phyloP scores from a whole-genome alignment of 2,888 invertebrate genomes.

The Agonopterix arenella region DNA sequence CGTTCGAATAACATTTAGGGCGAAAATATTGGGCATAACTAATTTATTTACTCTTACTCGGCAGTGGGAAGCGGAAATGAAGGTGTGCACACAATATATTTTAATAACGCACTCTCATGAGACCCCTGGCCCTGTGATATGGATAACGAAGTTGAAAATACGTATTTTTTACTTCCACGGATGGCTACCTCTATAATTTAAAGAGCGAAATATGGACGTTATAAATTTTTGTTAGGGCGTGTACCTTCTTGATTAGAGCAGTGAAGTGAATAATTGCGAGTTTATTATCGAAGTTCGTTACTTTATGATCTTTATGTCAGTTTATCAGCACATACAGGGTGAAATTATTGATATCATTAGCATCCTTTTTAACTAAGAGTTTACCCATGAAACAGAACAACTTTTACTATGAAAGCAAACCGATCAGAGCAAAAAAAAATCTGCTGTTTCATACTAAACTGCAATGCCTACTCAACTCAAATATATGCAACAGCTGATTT shows the following conservation, averaged over 20 bases:
- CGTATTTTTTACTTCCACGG: constrained; percentile 58
- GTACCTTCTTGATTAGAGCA: constrained; percentile 12
- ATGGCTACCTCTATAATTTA: constrained; percentile 44
- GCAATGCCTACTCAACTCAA: too few relatives aligned
- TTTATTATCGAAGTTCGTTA: too few relatives aligned
- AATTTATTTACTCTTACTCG: constrained; percentile 60
- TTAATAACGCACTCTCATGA: constrained; percentile 69
- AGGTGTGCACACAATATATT: constrained; percentile 69
- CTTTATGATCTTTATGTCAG: too few relatives aligned
- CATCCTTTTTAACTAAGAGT: too few relatives aligned
- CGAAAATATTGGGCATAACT: constrained; percentile 69
- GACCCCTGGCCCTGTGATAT: constrained; percentile 48
- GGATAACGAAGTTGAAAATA: constrained; percentile 62
- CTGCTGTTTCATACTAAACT: too few relatives aligned
- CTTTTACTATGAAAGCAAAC: too few relatives aligned
- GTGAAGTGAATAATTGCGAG: too few relatives aligned
- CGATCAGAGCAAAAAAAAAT: too few relatives aligned
- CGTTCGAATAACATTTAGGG: constrained; percentile 65
- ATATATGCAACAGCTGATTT: too few relatives aligned
- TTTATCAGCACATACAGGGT: too few relatives aligned
- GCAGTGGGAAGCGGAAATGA: constrained; percentile 42
- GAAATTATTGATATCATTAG: too few relatives aligned
- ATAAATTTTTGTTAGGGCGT: constrained; percentile 29
- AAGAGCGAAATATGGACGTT: constrained; percentile 32
- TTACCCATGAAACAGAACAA: too few relatives aligned